These are phyloP conservation scores for Cairina moschata DNA, from an alignment of 2,113 vertebrate genomes.

Conservation along the genomic window DNA sequence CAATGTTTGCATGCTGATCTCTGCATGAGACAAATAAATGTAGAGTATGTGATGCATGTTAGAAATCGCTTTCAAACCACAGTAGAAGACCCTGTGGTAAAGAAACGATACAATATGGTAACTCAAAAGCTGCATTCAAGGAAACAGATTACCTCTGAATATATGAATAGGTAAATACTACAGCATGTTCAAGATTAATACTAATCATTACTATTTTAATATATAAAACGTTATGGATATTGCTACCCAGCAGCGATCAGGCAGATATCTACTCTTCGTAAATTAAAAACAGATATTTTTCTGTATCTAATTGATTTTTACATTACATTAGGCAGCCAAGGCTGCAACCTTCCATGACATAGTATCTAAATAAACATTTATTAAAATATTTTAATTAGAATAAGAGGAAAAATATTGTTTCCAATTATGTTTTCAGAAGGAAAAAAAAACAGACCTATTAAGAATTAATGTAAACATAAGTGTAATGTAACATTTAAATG, in stretches of 20 bases:
- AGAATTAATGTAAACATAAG: conserved; percentile 71
- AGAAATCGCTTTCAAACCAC: conserved; percentile 71
- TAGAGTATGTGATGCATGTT: conserved; percentile 55
- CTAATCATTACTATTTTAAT: conserved; percentile 76
- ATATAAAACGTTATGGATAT: conserved; percentile 61
- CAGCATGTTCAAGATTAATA: conserved; percentile 68
- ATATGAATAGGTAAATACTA: conserved; percentile 74
- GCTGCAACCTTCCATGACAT: conserved; percentile 68
- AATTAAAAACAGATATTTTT: conserved; percentile 79
- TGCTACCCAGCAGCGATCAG: conserved; percentile 60
- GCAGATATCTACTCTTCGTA: conserved; percentile 66
- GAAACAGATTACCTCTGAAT: conserved; percentile 66
- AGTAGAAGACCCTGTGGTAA: conserved; percentile 50
- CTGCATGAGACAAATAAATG: conserved; percentile 73
- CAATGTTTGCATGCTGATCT: conserved; percentile 68
- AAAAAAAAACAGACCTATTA: conserved; percentile 62
- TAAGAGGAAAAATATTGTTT: conserved; percentile 71
- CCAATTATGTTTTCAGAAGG: conserved; percentile 69
- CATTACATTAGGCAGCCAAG: conserved; percentile 73
- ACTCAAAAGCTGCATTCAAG: conserved; percentile 45
- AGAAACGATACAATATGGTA: conserved; percentile 58
- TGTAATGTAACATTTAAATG: conserved; percentile 63
- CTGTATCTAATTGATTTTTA: conserved; percentile 74
- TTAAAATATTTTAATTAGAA: conserved; percentile 79
- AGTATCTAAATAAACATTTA: conserved; percentile 71